Percentiles rank a stretch among this genome's conserved stretches.
These are phyloP conservation scores for Hirtodrosophila trivittata DNA, from an alignment of 2,888 invertebrate genomes.

Conservation along the genomic window DNA sequence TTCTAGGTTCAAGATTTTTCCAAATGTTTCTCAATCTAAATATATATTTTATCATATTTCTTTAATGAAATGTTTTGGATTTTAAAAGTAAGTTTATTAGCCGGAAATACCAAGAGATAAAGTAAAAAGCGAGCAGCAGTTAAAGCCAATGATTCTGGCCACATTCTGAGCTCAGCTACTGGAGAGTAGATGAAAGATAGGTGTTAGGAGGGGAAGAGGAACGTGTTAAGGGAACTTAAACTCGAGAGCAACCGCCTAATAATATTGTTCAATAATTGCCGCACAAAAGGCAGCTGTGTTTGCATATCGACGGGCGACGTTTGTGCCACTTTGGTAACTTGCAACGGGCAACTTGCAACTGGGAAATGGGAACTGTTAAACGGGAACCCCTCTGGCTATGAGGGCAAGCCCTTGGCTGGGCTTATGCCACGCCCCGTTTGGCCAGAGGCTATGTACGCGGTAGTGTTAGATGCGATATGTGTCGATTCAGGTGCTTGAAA, in stretches of 20 bases:
- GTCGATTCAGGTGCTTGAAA: conserved; percentile 62
- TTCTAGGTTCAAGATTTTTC: too few species aligned
- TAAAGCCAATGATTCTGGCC: too few species aligned
- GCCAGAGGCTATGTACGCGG: conserved; percentile 13
- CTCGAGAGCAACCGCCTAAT: conserved; percentile 40
- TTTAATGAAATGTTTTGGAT: too few species aligned
- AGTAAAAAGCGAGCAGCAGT: too few species aligned
- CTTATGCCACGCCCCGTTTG: conserved; percentile 48
- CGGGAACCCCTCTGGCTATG: conserved; percentile 13
- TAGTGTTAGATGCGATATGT: conserved; percentile 26
- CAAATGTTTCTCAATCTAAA: too few species aligned
- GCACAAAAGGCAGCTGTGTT: conserved; percentile 69
- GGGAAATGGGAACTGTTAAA: background rate
- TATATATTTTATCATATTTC: too few species aligned
- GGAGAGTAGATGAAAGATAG: background rate
- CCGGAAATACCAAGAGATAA: too few species aligned
- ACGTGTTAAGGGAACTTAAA: background rate
- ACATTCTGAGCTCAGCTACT: too few species aligned
- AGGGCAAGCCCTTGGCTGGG: conserved; percentile 34
- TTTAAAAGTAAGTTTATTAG: too few species aligned
- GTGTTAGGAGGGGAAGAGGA: background rate
- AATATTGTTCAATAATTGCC: conserved; percentile 63
- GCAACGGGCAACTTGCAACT: background rate
- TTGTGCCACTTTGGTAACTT: conserved; percentile 21
- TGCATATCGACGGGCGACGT: conserved; percentile 50